Evolutionary conservation across 1,140 invertebrate genomes (phyloP).

Genomic region (Acromyrmex heyeri): DNA sequence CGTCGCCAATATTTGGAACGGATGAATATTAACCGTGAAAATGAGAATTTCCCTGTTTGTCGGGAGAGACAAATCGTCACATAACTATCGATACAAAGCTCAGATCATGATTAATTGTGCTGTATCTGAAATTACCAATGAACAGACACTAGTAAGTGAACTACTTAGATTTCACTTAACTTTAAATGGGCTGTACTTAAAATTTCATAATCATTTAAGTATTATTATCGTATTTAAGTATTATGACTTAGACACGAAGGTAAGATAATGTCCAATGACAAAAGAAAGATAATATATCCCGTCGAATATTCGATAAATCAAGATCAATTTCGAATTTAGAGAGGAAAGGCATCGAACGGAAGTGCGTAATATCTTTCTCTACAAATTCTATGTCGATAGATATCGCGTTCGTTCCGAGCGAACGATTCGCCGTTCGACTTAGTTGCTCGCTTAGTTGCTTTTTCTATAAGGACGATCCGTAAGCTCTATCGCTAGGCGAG

Average conservation of each 20-base stretch:
- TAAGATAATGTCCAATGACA: background rate
- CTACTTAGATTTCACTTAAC: background rate
- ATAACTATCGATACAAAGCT: background rate
- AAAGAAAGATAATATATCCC: background rate
- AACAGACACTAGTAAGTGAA: background rate
- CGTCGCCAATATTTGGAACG: constrained; percentile 52
- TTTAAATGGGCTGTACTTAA: background rate
- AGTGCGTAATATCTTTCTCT: constrained; percentile 6
- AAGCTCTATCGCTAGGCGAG: background rate
- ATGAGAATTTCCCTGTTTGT: constrained; percentile 36
- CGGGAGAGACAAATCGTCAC: background rate
- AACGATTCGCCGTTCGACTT: constrained; percentile 15
- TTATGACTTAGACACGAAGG: too few species aligned
- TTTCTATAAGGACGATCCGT: constrained; percentile 30
- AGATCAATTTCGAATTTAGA: background rate
- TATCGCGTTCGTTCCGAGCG: constrained; percentile 43
- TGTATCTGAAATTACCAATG: background rate
- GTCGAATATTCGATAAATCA: background rate
- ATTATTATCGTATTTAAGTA: too few species aligned
- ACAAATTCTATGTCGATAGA: constrained; percentile 38
- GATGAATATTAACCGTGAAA: constrained; percentile 39
- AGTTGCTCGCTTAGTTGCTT: constrained; percentile 21
- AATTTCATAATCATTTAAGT: background rate
- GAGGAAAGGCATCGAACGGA: background rate
- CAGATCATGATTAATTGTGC: background rate